phyloP scores from a whole-genome alignment of 2,797 vertebrate genomes.

The Mus caroli region DNA sequence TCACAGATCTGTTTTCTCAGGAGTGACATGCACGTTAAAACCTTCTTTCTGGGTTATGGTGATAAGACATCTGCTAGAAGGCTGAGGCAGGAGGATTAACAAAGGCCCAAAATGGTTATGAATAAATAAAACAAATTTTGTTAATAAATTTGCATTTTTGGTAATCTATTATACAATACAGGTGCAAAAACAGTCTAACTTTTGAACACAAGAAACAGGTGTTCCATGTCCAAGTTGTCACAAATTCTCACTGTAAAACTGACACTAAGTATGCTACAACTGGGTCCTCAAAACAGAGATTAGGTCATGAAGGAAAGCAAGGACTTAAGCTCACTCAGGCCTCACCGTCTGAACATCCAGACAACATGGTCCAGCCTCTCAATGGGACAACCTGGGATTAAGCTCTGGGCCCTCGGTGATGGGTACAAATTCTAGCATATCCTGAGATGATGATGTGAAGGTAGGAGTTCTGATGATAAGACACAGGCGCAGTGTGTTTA shows the following conservation, averaged over 20 bases:
- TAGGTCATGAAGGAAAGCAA: background rate
- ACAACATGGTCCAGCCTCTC: background rate
- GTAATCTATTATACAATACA: background rate
- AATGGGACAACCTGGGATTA: background rate
- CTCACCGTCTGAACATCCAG: background rate
- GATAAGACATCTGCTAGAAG: background rate
- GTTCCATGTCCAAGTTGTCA: background rate
- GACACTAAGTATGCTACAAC: background rate
- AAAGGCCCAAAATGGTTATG: background rate
- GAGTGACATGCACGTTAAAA: background rate
- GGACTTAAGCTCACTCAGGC: background rate
- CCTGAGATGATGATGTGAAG: background rate
- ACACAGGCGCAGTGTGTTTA: background rate
- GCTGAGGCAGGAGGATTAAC: background rate
- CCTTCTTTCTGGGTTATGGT: background rate
- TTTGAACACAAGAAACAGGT: conserved; percentile 47
- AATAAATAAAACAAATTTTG: conserved; percentile 39
- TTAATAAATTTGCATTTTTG: conserved; percentile 7
- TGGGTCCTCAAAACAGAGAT: background rate
- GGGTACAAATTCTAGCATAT: background rate
- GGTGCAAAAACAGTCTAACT: conserved; percentile 52
- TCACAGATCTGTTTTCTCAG: background rate
- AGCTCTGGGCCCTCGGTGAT: background rate
- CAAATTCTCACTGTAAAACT: conserved; percentile 32
- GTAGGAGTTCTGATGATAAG: background rate